A percentile compares a stretch with the other conserved stretches of the same genome.
These are phyloP conservation scores for Drosophila rufa DNA, from an alignment of 1,140 invertebrate species.

Conservation along the genomic window DNA sequence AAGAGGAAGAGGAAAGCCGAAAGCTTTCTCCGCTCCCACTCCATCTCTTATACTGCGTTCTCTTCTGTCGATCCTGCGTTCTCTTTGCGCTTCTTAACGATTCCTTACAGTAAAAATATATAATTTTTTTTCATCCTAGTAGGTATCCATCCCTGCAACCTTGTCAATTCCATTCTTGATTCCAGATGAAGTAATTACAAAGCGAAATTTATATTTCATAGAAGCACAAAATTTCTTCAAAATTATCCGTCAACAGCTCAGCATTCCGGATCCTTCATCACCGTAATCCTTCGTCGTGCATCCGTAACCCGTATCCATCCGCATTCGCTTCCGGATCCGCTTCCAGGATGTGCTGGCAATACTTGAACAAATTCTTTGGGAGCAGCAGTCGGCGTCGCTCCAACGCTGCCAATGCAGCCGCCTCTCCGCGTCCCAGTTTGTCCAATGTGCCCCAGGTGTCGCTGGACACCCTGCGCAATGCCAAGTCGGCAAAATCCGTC, in stretches of 20 bases:
- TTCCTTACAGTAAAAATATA: too few relatives aligned
- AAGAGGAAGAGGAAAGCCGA: too few relatives aligned
- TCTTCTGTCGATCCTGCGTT: too few relatives aligned
- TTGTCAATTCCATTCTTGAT: neutral
- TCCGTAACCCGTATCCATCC: neutral
- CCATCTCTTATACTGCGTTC: too few relatives aligned
- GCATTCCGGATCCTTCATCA: neutral
- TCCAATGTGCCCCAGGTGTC: constrained; percentile 18
- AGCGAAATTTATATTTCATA: neutral
- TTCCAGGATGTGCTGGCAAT: constrained; percentile 56
- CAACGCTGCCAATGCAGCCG: neutral
- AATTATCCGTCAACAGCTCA: neutral
- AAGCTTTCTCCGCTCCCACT: too few relatives aligned
- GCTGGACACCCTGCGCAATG: neutral
- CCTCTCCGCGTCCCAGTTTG: constrained; percentile 31
- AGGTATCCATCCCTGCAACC: neutral
- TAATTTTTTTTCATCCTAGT: neutral
- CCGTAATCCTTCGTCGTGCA: neutral
- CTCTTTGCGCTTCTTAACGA: too few relatives aligned
- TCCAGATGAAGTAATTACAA: neutral
- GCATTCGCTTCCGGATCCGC: neutral
- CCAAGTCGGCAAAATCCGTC: constrained; percentile 7
- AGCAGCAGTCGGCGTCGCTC: constrained; percentile 25
- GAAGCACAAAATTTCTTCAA: neutral
- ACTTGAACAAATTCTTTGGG: constrained; percentile 42